Base-by-base conservation (phyloP, 2,888 invertebrate species). In the Limnephilus marmoratus region DNA sequence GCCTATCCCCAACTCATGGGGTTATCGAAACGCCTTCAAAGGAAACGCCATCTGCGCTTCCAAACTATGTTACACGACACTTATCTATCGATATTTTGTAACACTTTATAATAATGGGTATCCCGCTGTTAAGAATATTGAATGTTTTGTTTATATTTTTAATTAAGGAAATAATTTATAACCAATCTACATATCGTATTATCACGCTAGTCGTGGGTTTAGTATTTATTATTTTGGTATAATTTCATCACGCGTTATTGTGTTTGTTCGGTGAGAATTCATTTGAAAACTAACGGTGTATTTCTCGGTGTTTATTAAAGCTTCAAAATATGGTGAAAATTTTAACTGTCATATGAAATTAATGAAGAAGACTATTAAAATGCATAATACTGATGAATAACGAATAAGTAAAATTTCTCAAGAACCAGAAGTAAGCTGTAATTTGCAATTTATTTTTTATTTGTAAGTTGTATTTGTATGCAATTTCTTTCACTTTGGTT, bases 121-220 rank as follows among this genome's bases (percentile, higher is more conserved):
- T n/a, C 88, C 88, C 68, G 68, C 37, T 31, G 88, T 15, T 53
- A 86, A 37, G 88, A 68, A 81, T 85, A 90, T 85, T 85, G 85
- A 85, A 49, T 86, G 80, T 86, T 86, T 90, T 85, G 86, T 91
- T 91, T 91, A 86, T 31, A 81, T 86, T 81, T 81, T 91, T 91
- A 87, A 91, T 91, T 91, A 87, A 86, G 80, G 81, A 86, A 34
- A 91, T 90, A 53, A 90, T 90, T 90, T 85, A 90, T 34, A 53
- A 15, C 34, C 34, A 41, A 37, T 82, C 45, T 37, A 45, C 41
- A 29, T 45, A 86, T 86, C n/a, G 49, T 9, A 68, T 24, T 68
- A 68, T 68, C 68, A 68, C 68, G 68, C 68, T n/a, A n/a, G 86
- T 86, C 29, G 45, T 45, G 86, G 86, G 45, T n/a, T 24, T n/a